phyloP scores from a whole-genome alignment of 2,797 vertebrate species.

The Hydrolagus colliei region DNA sequence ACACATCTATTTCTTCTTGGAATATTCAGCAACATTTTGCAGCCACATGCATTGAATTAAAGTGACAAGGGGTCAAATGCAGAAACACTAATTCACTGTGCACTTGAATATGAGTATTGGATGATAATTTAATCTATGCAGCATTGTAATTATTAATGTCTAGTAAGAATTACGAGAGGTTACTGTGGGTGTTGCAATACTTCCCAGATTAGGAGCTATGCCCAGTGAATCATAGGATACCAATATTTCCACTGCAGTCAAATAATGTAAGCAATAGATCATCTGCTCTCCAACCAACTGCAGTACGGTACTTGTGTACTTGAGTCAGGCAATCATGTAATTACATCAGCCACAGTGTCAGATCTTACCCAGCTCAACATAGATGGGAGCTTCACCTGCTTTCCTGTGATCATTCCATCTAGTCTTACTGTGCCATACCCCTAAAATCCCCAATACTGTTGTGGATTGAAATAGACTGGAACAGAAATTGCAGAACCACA shows the following conservation, averaged over 20 bases:
- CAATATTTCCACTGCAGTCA: background rate
- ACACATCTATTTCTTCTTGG: background rate
- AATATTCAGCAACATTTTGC: background rate
- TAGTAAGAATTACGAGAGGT: background rate
- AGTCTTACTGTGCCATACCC: too few species aligned
- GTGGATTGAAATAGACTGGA: background rate
- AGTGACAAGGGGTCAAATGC: background rate
- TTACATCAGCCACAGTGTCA: background rate
- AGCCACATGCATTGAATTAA: background rate
- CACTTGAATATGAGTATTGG: background rate
- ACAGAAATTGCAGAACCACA: background rate
- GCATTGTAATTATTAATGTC: background rate
- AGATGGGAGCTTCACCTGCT: background rate
- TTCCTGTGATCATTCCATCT: too few species aligned
- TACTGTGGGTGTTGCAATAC: background rate
- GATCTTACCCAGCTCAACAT: background rate
- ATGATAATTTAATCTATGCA: background rate
- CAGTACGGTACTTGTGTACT: background rate
- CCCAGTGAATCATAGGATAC: background rate
- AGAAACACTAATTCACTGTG: background rate
- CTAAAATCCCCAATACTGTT: background rate
- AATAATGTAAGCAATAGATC: background rate
- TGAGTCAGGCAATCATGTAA: too few species aligned
- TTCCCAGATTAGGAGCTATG: background rate
- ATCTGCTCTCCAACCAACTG: background rate